Percentiles rank a stretch among this genome's conserved stretches.
phyloP scores from a whole-genome alignment of 2,888 invertebrate genomes.

The Callimorpha dominula region DNA sequence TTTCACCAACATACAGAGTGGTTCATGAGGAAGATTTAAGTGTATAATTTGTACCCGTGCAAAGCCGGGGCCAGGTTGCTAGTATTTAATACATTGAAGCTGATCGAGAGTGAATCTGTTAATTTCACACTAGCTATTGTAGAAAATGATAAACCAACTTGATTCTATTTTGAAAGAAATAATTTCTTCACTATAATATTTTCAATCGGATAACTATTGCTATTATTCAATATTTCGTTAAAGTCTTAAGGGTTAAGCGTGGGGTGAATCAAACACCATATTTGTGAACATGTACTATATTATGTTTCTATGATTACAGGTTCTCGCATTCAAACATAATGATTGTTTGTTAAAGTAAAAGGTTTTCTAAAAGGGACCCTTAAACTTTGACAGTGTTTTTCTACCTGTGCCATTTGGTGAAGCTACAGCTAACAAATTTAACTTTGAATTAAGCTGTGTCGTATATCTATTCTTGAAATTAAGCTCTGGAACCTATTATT shows the following conservation, averaged over 20 bases:
- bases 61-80: too few relatives aligned
- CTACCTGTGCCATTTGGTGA: too few relatives aligned
- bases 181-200: not conserved
- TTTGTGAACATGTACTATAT: too few relatives aligned
- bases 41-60: too few relatives aligned
- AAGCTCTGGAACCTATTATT: not conserved
- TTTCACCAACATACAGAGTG: too few relatives aligned
- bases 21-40: too few relatives aligned
- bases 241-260: too few relatives aligned
- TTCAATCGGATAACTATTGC: too few relatives aligned
- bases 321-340: not conserved
- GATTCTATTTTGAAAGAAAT: not conserved
- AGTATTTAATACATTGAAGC: too few relatives aligned
- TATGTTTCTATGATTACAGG: too few relatives aligned
- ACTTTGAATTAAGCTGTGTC: not conserved
- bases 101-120: not conserved
- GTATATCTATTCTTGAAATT: not conserved
- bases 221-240: not conserved
- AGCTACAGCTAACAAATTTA: not conserved
- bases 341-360: not conserved
- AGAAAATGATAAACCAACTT: not conserved
- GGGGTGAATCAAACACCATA: too few relatives aligned
- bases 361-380: not conserved
- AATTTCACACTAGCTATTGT: not conserved
- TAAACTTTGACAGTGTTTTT: too few relatives aligned